phyloP scores from a whole-genome alignment of 2,113 vertebrate genomes.

The Toxotes chatareus region DNA sequence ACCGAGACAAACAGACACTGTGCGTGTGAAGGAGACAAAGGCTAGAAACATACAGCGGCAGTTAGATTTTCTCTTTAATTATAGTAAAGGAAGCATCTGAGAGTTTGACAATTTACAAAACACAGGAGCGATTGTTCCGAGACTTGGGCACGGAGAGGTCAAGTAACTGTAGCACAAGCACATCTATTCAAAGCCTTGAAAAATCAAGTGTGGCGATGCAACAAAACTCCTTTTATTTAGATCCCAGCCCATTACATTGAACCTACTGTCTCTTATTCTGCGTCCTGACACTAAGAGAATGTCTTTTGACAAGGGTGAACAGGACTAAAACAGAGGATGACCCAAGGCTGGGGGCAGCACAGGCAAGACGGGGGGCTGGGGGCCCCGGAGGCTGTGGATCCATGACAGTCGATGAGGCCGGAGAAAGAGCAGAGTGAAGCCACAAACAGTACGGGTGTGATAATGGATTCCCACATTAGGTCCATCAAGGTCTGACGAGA shows the following conservation, averaged over 20 bases:
- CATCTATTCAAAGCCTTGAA: constrained; percentile 69
- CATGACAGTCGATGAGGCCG: constrained; percentile 28
- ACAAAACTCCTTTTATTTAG: constrained; percentile 69
- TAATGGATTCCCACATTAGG: constrained; percentile 78
- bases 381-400: constrained; percentile 40
- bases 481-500: constrained; percentile 66
- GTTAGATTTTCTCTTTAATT: constrained; percentile 46
- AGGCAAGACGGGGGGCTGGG: constrained; percentile 34
- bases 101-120: constrained; percentile 54
- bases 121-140: constrained; percentile 62
- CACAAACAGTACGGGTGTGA: constrained; percentile 55
- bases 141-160: constrained; percentile 56
- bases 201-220: constrained; percentile 68
- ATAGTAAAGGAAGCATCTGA: constrained; percentile 44
- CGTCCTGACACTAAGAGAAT: constrained; percentile 58
- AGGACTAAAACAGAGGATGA: constrained; percentile 61
- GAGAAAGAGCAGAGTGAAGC: constrained; percentile 52
- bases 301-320: constrained; percentile 74
- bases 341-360: constrained; percentile 29
- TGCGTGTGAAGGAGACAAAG: constrained; percentile 30
- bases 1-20: constrained; percentile 32
- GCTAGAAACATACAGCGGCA: constrained; percentile 1
- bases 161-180: constrained; percentile 71
- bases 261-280: constrained; percentile 59
- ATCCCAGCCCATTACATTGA: constrained; percentile 53